Conservation (phyloP, 1,140 invertebrate genomes). For the Pseudomyrmex gracilis region DNA sequence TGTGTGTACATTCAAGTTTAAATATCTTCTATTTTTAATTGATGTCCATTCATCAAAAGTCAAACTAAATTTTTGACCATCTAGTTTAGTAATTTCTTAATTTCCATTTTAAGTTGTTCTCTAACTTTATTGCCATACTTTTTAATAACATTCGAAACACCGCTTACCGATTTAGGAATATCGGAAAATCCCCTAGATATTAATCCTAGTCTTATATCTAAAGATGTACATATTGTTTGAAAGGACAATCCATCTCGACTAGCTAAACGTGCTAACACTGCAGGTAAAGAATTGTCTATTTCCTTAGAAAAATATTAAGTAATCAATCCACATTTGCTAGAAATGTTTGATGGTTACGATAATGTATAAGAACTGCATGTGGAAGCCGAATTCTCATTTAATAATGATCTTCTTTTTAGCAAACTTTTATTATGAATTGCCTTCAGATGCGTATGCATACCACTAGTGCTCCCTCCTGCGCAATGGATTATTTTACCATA, state of each 20-base stretch:
- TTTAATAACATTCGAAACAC: slow-evolving; percentile 58
- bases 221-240: slow-evolving; percentile 17
- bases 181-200: slow-evolving; percentile 3
- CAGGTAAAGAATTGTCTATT: slow-evolving; percentile 1
- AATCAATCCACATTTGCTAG: background rate
- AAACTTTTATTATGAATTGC: slow-evolving; percentile 11
- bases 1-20: slow-evolving; percentile 71
- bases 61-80: slow-evolving; percentile 67
- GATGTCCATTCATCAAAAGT: slow-evolving; percentile 74
- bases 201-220: slow-evolving; percentile 18
- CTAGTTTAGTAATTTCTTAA: slow-evolving; percentile 53
- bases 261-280: slow-evolving; percentile 11
- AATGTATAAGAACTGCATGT: slow-evolving; percentile 11
- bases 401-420: background rate
- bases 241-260: slow-evolving; percentile 1
- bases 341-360: background rate
- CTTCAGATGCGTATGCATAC: slow-evolving; percentile 4
- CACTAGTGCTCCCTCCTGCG: background rate
- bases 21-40: slow-evolving; percentile 69
- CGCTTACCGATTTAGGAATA: background rate
- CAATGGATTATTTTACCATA: background rate
- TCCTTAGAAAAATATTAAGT: background rate
- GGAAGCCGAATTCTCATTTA: background rate
- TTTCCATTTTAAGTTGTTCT: slow-evolving; percentile 42
- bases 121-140: slow-evolving; percentile 32